Evolutionary conservation across 1,140 invertebrate genomes (phyloP), one percentile per base, ranked within the genome.

Genomic region (Ericerus pela): DNA sequence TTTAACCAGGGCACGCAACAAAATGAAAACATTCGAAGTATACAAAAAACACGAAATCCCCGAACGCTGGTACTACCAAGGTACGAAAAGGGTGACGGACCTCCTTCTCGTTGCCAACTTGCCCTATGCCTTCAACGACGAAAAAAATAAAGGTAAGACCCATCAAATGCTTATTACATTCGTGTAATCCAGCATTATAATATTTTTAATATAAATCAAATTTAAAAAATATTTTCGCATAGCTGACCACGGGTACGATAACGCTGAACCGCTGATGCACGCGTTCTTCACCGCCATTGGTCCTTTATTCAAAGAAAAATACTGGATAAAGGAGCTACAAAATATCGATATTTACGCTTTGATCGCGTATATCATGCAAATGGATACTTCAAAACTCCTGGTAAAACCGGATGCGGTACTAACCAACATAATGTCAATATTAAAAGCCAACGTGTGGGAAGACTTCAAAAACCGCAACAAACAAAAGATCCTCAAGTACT

Each of bases 161-260:
- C 8, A 52, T 37, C 26, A 28, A 52, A 41, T 57, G 4, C 51
- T 27, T 53, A 52, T 8, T 47, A 11, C 20, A 11, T 20, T 47
- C 11, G 11, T 47, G 8, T 47, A 11, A 8, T 11, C 11, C 11
- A 47, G 10, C n/a, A 33, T 33, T n/a, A 33, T 33, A n/a, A 10
- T n/a, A 8, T 33, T 33, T 33, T 33, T 10, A 33, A n/a, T 10
- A 33, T 33, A 33, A 33, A 33, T 33, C 31, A 33, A 33, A 33
- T 33, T 33, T 33, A 10, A n/a, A 10, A 11, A 10, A 27, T 51
- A 2, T 51, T 24, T 51, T 16, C 14, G 27, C 27, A 8, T 27
- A 6, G 82, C 81, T 1, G 63, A 75, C n/a, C 81, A 84, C 64
- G 82, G 82, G 1, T 85, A 82, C 61, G 75, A 79, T 58, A 81